phyloP scores from a whole-genome alignment of 1,140 invertebrate species.

The Wasmannia auropunctata region DNA sequence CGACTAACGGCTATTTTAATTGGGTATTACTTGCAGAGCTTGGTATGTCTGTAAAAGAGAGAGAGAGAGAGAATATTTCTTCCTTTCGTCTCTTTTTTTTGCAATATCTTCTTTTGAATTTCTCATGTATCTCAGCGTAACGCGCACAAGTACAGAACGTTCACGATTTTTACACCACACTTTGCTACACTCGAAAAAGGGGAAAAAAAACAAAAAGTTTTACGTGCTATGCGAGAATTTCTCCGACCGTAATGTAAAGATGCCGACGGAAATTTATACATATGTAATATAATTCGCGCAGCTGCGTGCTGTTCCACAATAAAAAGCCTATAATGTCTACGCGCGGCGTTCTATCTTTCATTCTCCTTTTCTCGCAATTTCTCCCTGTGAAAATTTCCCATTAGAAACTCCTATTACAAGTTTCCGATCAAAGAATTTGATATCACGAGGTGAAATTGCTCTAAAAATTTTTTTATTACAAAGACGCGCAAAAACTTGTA shows the following conservation, averaged over 20 bases:
- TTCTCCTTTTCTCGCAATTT: background rate
- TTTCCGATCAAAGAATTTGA: background rate
- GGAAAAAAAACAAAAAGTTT: slow-evolving; percentile 53
- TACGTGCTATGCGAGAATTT: slow-evolving; percentile 77
- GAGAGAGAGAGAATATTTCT: background rate
- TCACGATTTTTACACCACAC: slow-evolving; percentile 32
- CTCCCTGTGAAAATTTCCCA: too few relatives aligned
- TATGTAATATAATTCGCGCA: slow-evolving; percentile 83
- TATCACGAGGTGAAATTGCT: background rate
- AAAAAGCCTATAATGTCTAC: slow-evolving; percentile 80
- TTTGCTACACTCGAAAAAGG: background rate
- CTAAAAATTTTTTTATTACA: slow-evolving; percentile 1
- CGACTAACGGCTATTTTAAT: slow-evolving; percentile 36
- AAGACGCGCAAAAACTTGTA: slow-evolving; percentile 19
- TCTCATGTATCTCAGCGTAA: slow-evolving; percentile 26
- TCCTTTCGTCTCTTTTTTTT: slow-evolving; percentile 10
- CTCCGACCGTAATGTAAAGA: slow-evolving; percentile 79
- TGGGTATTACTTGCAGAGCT: slow-evolving; percentile 5
- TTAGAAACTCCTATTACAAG: background rate
- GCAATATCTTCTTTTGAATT: background rate
- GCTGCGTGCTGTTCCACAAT: slow-evolving; percentile 77
- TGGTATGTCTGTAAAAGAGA: background rate
- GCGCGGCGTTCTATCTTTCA: background rate
- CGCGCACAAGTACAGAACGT: slow-evolving; percentile 50
- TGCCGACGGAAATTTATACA: slow-evolving; percentile 83